Base-by-base conservation (phyloP, 2,797 vertebrate genomes). In the Sebastes aleutianus region DNA sequence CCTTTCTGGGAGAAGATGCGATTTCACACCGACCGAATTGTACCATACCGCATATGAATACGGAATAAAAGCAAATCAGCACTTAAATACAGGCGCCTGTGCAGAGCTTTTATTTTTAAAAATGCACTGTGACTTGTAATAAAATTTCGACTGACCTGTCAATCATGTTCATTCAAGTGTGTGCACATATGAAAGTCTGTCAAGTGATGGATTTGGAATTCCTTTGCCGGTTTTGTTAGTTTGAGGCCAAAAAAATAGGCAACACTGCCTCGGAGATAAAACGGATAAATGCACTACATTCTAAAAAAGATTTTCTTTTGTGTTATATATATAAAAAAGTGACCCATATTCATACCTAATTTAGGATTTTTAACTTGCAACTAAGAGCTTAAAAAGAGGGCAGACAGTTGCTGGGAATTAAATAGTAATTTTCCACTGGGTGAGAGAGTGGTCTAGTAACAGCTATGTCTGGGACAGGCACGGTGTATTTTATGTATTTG, bases 331-430 rank as follows among this genome's bases (percentile, higher is more conserved):
- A 65, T 53, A 81, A 79, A 86, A 80, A 89, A 85, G 29, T 77
- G 85, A 90, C 85, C 90, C 84, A 91, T 79, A 90, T 93, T 84
- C 80, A 85, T 54, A 65, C 34, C 75, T 83, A 85, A 92, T 89
- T 76, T 89, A 79, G 79, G 82, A 87, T 87, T 70, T 50, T 85
- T 82, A 92, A 91, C 80, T 89, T 72, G 43, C 74, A 88, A 82
- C 77, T 86, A 88, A 85, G 56, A 85, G 79, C 73, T 82, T 82
- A 78, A 89, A 85, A 90, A 78, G 81, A 89, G 76, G 89, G 66
- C 79, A 90, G 80, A 65, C 71, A 47, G 69, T 86, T 86, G 80
- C 63, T 84, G 72, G 27, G 78, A 83, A 83, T 85, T 70, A 87
- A 87, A 88, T 26, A 80, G 78, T 80, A 53, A 79, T 80, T 74